Percentiles rank a stretch among this genome's conserved stretches.
These are phyloP conservation scores for Drosophila varians DNA, from an alignment of 1,140 invertebrate genomes.

Conservation along the genomic window DNA sequence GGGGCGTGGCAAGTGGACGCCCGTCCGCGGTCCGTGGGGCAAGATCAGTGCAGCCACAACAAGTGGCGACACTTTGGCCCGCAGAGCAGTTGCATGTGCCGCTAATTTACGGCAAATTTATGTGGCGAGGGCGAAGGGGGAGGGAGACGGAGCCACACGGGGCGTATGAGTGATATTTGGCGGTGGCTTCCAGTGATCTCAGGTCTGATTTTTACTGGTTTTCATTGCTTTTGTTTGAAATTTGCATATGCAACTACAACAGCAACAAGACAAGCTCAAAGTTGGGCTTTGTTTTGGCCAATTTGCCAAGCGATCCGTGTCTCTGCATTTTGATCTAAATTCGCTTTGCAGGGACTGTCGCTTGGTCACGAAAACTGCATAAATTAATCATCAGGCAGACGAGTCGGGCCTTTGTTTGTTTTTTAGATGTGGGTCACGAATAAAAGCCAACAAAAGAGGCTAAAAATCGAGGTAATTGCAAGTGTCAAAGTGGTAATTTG, in stretches of 20 bases:
- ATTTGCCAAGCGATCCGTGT: conserved; percentile 63
- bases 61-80: conserved; percentile 76
- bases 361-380: conserved; percentile 19
- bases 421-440: conserved; percentile 30
- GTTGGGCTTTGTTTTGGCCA: conserved; percentile 33
- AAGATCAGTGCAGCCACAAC: conserved; percentile 26
- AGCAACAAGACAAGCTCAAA: conserved; percentile 26
- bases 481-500: neutral
- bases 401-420: conserved; percentile 8
- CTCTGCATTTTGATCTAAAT: conserved; percentile 61
- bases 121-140: no score
- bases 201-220: conserved; percentile 23
- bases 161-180: conserved; percentile 74
- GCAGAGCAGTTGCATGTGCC: conserved; percentile 66
- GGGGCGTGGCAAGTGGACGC: conserved; percentile 53
- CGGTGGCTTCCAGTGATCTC: conserved; percentile 46
- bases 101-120: conserved; percentile 83
- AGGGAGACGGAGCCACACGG: conserved; percentile 9
- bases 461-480: neutral
- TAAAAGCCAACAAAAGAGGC: neutral
- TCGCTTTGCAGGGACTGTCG: conserved; percentile 13
- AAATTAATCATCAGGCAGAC: conserved; percentile 37
- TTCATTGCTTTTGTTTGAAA: conserved; percentile 47
- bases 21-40: conserved; percentile 21
- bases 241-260: conserved; percentile 64